These are phyloP conservation scores for Periplaneta americana DNA, from an alignment of 1,140 invertebrate species.

Conservation along the genomic window DNA sequence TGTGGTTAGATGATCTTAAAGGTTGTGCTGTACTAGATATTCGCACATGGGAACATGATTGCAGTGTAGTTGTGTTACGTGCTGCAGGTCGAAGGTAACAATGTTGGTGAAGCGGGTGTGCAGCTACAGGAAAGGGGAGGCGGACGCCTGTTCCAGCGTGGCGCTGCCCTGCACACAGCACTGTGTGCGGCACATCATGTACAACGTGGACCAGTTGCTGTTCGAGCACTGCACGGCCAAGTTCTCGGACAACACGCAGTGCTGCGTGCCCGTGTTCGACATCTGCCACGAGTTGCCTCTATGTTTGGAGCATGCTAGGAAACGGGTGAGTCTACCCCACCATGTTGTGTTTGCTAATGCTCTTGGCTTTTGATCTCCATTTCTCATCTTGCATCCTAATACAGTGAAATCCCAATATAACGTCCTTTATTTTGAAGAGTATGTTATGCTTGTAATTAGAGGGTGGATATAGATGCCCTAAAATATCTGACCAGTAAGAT, in stretches of 20 bases:
- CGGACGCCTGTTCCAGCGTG: slow-evolving; percentile 47
- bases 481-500: too few species aligned
- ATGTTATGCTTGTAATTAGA: too few species aligned
- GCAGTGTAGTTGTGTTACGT: neutral
- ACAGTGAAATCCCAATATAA: too few species aligned
- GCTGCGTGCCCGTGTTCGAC: slow-evolving; percentile 82
- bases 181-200: slow-evolving; percentile 80
- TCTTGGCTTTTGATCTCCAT: too few species aligned
- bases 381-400: too few species aligned
- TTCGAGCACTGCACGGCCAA: slow-evolving; percentile 87
- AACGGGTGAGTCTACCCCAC: slow-evolving; percentile 53
- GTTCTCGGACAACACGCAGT: slow-evolving; percentile 81
- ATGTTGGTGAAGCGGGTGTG: slow-evolving; percentile 15
- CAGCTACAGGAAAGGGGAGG: slow-evolving; percentile 11
- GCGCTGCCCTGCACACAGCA: slow-evolving; percentile 79
- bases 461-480: too few species aligned
- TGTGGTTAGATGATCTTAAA: too few species aligned
- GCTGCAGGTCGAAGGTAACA: slow-evolving; percentile 10
- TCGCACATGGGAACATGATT: too few species aligned
- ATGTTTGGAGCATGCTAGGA: slow-evolving; percentile 75
- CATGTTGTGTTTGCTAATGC: too few species aligned
- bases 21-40: too few species aligned
- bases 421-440: too few species aligned
- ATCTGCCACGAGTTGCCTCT: slow-evolving; percentile 76
- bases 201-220: slow-evolving; percentile 79